Percentiles rank a stretch among this genome's conserved stretches.
These are phyloP conservation scores for Climacteris rufus DNA, from an alignment of 2,113 vertebrate species.

Conservation along the genomic window DNA sequence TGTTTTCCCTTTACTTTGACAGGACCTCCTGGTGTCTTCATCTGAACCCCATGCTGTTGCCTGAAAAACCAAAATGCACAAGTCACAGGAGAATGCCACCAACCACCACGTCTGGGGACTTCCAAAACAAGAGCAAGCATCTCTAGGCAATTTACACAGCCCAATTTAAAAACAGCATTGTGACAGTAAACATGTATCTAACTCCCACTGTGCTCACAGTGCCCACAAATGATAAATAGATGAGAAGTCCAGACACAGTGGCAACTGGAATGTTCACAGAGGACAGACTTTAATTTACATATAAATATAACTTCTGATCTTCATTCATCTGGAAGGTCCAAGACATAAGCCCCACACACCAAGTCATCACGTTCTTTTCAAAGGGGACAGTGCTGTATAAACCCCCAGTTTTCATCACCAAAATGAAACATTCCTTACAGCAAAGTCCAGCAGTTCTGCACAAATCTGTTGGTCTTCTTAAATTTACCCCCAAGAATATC, in stretches of 20 bases:
- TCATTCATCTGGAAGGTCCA: constrained; percentile 48
- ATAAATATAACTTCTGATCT: constrained; percentile 66
- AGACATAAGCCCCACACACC: not conserved
- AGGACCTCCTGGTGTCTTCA: constrained; percentile 93
- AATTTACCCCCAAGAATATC: not conserved
- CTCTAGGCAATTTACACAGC: constrained; percentile 4
- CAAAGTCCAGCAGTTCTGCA: not conserved
- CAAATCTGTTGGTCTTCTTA: not conserved
- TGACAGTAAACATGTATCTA: constrained; percentile 13
- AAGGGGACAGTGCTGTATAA: not conserved
- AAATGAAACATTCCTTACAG: not conserved
- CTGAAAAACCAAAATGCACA: constrained; percentile 81
- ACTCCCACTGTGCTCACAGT: constrained; percentile 73
- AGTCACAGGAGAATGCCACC: constrained; percentile 12
- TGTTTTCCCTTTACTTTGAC: constrained; percentile 99
- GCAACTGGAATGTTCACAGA: constrained; percentile 56
- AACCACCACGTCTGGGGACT: not conserved
- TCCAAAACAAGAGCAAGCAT: not conserved
- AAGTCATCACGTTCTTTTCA: not conserved
- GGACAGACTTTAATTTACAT: constrained; percentile 75
- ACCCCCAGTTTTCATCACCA: not conserved
- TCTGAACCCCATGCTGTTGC: constrained; percentile 95
- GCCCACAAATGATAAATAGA: constrained; percentile 72
- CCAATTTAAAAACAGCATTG: constrained; percentile 8
- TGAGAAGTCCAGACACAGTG: constrained; percentile 41